Conservation (phyloP, 2,888 invertebrate genomes). For the Lasioglossum villosulum region DNA sequence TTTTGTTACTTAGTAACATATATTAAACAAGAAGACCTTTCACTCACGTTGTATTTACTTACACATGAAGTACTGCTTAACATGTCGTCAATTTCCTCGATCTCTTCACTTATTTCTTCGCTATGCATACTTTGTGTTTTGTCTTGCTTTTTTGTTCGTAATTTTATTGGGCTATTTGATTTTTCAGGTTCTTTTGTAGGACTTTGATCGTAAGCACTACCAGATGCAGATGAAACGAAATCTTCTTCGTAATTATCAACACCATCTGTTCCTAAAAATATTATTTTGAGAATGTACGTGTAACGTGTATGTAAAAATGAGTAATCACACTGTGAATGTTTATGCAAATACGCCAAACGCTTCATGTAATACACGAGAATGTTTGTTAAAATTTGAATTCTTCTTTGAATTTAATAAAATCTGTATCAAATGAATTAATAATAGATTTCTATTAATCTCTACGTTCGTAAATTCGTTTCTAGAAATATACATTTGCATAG, state of each 20-base stretch:
- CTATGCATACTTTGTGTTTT: slow-evolving; percentile 76
- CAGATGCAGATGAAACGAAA: slow-evolving; percentile 80
- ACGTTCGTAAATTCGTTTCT: not conserved
- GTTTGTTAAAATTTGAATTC: not conserved
- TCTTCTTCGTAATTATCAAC: slow-evolving; percentile 81
- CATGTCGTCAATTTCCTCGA: slow-evolving; percentile 80
- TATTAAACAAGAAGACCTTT: slow-evolving; percentile 12
- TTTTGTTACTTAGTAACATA: not conserved
- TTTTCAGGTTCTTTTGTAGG: slow-evolving; percentile 78
- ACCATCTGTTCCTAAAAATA: slow-evolving; percentile 72
- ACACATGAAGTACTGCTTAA: slow-evolving; percentile 81
- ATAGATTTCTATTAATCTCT: not conserved
- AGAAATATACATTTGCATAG: not conserved
- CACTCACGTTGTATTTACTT: slow-evolving; percentile 70
- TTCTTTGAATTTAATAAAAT: not conserved
- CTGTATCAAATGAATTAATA: not conserved
- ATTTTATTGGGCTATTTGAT: slow-evolving; percentile 69
- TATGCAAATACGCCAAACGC: not conserved
- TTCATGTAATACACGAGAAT: not conserved
- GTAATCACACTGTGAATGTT: not conserved
- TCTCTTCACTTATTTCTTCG: slow-evolving; percentile 82
- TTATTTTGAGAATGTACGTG: not conserved
- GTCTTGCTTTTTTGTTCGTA: slow-evolving; percentile 72
- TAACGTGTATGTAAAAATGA: not conserved
- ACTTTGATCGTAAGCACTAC: slow-evolving; percentile 81